Evolutionary conservation across 2,113 vertebrate species (phyloP).

Genomic region (Nesogale talazaci): DNA sequence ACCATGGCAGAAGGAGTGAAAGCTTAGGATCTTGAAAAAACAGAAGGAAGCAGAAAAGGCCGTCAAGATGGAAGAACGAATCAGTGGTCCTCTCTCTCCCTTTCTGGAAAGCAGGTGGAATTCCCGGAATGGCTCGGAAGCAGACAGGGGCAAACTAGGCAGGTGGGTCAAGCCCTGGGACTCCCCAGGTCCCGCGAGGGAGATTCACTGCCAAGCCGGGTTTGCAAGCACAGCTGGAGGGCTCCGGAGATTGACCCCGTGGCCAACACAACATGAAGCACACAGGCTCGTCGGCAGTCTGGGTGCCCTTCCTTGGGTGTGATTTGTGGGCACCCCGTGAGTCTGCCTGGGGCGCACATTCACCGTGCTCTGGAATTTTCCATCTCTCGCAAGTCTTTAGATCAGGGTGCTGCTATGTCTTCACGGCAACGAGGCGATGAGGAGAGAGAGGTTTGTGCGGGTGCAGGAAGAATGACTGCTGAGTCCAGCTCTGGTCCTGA

Average conservation of each 20-base stretch:
- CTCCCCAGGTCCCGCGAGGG: not conserved
- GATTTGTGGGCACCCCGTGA: constrained; percentile 80
- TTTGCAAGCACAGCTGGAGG: not conserved
- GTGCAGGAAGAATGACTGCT: constrained; percentile 78
- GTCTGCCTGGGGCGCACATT: constrained; percentile 81
- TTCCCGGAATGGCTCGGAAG: constrained; percentile 45
- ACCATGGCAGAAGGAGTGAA: constrained; percentile 44
- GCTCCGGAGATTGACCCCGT: constrained; percentile 52
- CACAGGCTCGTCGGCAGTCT: constrained; percentile 61
- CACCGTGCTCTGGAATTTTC: constrained; percentile 82
- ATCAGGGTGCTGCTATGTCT: constrained; percentile 76
- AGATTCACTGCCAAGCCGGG: not conserved
- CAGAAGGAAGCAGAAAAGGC: not conserved
- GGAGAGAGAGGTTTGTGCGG: constrained; percentile 84
- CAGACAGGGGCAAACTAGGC: constrained; percentile 38
- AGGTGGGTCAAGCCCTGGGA: not conserved
- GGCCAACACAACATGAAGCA: constrained; percentile 25
- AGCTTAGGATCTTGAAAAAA: constrained; percentile 67
- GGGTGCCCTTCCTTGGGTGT: constrained; percentile 68
- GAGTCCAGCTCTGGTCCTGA: constrained; percentile 78
- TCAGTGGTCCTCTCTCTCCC: not conserved
- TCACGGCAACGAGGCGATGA: constrained; percentile 75
- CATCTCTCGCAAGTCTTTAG: constrained; percentile 77
- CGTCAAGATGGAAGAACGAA: constrained; percentile 25
- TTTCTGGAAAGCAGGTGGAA: constrained; percentile 45